A percentile compares a stretch with the other conserved stretches of the same genome.
Evolutionary conservation across 2,888 invertebrate species (phyloP).

Genomic region (Heteromurus nitidus): DNA sequence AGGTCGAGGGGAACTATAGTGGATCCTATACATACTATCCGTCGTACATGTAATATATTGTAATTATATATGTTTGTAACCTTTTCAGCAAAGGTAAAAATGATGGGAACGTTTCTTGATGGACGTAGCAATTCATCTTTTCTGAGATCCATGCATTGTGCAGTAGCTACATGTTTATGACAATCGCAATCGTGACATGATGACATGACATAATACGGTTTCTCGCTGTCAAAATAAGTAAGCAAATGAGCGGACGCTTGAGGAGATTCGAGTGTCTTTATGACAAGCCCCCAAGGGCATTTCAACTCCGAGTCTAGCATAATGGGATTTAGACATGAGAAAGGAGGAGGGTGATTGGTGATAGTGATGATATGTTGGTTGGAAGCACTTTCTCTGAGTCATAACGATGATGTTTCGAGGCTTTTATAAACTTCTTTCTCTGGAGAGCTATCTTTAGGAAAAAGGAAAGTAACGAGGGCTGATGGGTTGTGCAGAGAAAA

Average conservation of each 20-base stretch:
- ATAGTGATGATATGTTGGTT: constrained; percentile 4
- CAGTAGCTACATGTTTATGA: neutral
- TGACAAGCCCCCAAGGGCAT: constrained; percentile 47
- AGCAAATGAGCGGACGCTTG: constrained; percentile 34
- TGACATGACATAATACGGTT: constrained; percentile 19
- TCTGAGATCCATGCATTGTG: neutral
- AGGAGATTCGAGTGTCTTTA: constrained; percentile 42
- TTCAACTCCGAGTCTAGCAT: constrained; percentile 26
- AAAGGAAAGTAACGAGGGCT: neutral
- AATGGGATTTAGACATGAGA: constrained; percentile 41
- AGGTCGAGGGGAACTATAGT: no score
- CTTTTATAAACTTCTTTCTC: constrained; percentile 21
- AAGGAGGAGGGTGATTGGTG: neutral
- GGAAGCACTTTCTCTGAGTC: neutral
- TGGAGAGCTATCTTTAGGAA: constrained; percentile 26
- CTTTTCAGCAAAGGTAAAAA: no score
- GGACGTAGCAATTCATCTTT: no score
- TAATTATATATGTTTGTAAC: no score
- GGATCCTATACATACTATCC: no score
- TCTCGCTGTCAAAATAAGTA: constrained; percentile 37
- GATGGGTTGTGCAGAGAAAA: no score
- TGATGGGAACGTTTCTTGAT: no score
- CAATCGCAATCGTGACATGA: neutral
- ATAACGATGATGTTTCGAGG: constrained; percentile 9
- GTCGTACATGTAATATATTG: no score